phyloP scores from a whole-genome alignment of 2,888 invertebrate genomes.

The Lasiommata megera region DNA sequence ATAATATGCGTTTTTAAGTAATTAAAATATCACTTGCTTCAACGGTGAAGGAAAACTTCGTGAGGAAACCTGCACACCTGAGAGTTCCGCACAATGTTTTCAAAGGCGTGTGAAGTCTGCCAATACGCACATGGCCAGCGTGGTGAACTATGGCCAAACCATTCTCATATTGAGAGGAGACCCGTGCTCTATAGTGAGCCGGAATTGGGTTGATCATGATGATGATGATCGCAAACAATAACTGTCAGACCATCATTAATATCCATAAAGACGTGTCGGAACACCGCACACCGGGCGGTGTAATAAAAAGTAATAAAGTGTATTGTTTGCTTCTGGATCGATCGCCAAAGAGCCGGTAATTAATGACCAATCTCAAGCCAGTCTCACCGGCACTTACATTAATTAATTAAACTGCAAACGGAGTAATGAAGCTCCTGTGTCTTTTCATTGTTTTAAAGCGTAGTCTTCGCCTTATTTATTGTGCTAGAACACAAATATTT shows the following conservation, averaged over 20 bases:
- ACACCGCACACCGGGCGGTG: conserved; percentile 38
- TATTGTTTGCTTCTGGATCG: conserved; percentile 73
- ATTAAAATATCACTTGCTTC: no score
- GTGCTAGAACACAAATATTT: background rate
- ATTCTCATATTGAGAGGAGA: no score
- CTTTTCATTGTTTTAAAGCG: conserved; percentile 28
- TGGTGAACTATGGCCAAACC: no score
- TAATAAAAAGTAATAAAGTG: conserved; percentile 72
- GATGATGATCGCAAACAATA: no score
- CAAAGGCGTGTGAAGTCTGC: no score
- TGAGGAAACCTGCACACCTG: no score
- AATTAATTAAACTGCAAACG: conserved; percentile 73
- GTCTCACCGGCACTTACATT: conserved; percentile 77
- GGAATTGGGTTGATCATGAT: no score
- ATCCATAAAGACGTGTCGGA: conserved; percentile 27
- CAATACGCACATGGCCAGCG: no score
- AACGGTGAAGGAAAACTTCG: no score
- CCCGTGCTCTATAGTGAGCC: no score
- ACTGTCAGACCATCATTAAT: conserved; percentile 24
- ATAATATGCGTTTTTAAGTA: no score
- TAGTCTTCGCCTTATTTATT: conserved; percentile 11
- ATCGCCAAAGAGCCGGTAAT: conserved; percentile 72
- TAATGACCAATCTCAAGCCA: conserved; percentile 76
- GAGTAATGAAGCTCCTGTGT: conserved; percentile 40
- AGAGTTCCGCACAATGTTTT: no score